Base-by-base conservation (phyloP, 2,888 invertebrate species). In the Hydroisotoma schaefferi region DNA sequence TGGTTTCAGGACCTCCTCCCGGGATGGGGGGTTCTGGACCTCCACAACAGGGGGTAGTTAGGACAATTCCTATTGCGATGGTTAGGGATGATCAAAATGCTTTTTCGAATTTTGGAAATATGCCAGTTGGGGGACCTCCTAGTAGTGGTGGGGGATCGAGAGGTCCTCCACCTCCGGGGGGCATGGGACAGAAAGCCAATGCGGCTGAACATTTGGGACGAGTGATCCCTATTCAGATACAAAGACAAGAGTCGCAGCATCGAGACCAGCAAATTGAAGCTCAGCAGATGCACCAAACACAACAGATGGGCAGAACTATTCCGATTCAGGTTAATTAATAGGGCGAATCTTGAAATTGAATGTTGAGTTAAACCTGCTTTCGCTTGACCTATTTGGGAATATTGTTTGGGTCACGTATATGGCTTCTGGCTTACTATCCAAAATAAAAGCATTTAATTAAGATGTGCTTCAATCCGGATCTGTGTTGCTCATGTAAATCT, bases 241-340 rank as follows among this genome's bases (percentile, higher is more conserved):
- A 69, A 68, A 58, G 61, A 74, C 75, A 49, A 75, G 74, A 69
- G 23, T 47, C 47, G 22, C 55, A 37, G 3, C 26, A 59, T 25
- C n/a, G n/a, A 18, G 46, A 43, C 44, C 44, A 51, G 26, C 27
- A 20, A 8, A 10, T 8, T 6, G n/a, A 49, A 40, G 4, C 15
- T 18, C 40, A 8, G 20, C 40, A 40, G 20, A 15, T 18, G 5
- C 40, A 40, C 15, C 40, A 40, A 15, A 40, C 15, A 18, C 40
- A 40, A 15, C 40, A 20, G 60, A 46, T 59, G 63, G 49, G 56
- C 55, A 22, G 57, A 60, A 60, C 57, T 38, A 73, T 74, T 59
- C 74, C 74, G 6, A 73, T 70, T 53, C 72, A 70, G 57, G 61
- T 70, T 26, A 49, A 59, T 54, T n/a, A n/a, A n/a, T n/a, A n/a